phyloP scores from a whole-genome alignment of 2,797 vertebrate genomes.

The Borostomias antarcticus region DNA sequence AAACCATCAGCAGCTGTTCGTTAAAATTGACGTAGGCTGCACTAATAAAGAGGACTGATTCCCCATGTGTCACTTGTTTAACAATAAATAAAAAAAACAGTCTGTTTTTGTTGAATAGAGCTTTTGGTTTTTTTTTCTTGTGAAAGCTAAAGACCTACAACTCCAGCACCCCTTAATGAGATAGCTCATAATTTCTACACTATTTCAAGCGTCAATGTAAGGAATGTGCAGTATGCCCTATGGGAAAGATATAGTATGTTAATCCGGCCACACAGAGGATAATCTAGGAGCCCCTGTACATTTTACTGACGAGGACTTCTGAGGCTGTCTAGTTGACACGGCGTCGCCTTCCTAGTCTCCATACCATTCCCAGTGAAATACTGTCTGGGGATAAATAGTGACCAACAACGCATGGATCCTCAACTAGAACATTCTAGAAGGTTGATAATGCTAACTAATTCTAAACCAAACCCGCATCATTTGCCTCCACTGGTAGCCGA shows the following conservation, averaged over 20 bases:
- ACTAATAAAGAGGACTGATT: slow-evolving; percentile 81
- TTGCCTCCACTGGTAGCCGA: too few species aligned
- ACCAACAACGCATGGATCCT: not conserved
- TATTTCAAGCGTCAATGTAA: slow-evolving; percentile 7
- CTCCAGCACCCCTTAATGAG: too few species aligned
- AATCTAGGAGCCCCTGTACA: too few species aligned
- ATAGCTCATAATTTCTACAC: not conserved
- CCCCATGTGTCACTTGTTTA: slow-evolving; percentile 47
- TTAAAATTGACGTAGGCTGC: slow-evolving; percentile 39
- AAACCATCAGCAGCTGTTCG: slow-evolving; percentile 26
- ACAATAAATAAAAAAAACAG: not conserved
- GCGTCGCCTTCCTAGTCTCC: slow-evolving; percentile 1
- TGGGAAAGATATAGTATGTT: not conserved
- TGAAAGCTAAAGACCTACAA: too few species aligned
- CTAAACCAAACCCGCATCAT: too few species aligned
- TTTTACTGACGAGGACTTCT: slow-evolving; percentile 50
- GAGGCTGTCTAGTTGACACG: slow-evolving; percentile 42
- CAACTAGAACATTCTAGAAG: too few species aligned
- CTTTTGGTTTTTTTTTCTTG: too few species aligned
- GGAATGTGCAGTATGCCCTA: slow-evolving; percentile 54
- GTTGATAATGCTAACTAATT: too few species aligned
- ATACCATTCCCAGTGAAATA: not conserved
- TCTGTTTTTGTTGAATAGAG: too few species aligned
- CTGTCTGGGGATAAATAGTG: not conserved
- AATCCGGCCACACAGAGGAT: slow-evolving; percentile 46